Base-by-base conservation (phyloP, 2,888 invertebrate genomes). In the Cylloceria caligata region DNA sequence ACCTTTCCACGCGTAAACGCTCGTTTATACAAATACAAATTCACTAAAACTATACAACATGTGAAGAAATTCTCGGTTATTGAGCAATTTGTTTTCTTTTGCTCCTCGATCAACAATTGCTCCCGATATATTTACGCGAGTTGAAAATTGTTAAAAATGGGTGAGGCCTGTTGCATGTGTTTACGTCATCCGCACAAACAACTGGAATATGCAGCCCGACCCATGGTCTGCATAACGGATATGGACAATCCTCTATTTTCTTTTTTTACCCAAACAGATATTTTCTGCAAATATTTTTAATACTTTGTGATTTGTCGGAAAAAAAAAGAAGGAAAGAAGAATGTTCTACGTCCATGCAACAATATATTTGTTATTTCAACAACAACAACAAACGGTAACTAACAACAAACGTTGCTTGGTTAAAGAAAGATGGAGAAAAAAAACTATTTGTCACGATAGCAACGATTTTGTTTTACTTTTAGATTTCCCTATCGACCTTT, bases 61-160 rank as follows among this genome's bases (percentile, higher is more conserved):
- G 36, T 47, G 21, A 57, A 65, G 72, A 67, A 72, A 24, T 3
- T 49, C 30, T 42, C 30, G 45, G 27, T 30, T 57, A 65, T 80
- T 76, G 65, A 47, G 65, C 75, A 76, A 80, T 76, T 71, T 36
- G 57, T 42, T 60, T 55, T 64, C 68, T 21, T 16, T 21, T 11
- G 62, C n/a, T 13, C 27, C 55, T 65, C 19, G 30, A 42, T 39
- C 34, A 27, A 55, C 27, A 42, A 13, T 27, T 24, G 68, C 52
- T 60, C 72, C 73, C 62, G 62, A 27, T 45, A 69, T 68, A 57
- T 78, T 74, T 69, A 65, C 73, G 68, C 68, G 57, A 77, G 64
- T 71, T 65, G 73, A 21, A 73, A 77, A 77, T 81, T 77, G 72
- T 21, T 9, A 45, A 73, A 64, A 47, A 42, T 81, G 81, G 81